Conservation (phyloP, 2,888 invertebrate genomes). For the Dasypolia templi region DNA sequence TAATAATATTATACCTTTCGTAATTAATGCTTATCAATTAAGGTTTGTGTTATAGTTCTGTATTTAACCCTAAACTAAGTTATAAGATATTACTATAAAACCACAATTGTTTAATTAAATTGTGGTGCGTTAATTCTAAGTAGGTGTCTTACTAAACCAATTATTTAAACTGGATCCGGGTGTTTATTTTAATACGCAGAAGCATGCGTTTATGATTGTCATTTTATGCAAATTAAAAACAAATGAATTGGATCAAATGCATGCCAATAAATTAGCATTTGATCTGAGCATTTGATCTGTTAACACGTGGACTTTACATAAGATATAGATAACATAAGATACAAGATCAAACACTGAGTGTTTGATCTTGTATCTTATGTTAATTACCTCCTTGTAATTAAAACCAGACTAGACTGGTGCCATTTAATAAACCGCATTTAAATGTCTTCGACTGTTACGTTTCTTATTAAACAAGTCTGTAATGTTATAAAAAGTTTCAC, state of each 20-base stretch:
- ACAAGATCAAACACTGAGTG: not conserved
- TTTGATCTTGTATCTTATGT: too few species aligned
- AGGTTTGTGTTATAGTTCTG: not conserved
- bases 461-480: not conserved
- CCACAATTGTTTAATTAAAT: not conserved
- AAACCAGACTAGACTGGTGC: not conserved
- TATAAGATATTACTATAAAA: not conserved
- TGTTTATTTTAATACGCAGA: not conserved
- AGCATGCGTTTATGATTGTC: not conserved
- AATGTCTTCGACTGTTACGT: not conserved
- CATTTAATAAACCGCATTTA: not conserved
- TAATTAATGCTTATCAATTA: not conserved
- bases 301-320: slow-evolving; percentile 31
- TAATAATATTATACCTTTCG: not conserved
- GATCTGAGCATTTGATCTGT: too few species aligned
- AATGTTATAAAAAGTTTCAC: not conserved
- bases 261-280: too few species aligned
- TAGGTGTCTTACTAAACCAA: not conserved
- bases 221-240: not conserved
- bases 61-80: too few species aligned
- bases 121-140: not conserved
- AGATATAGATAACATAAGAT: too few species aligned
- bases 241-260: slow-evolving; percentile 2
- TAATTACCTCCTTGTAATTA: slow-evolving; percentile 7
- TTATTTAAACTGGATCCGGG: not conserved